Percentiles rank a stretch among this genome's conserved stretches.
Evolutionary conservation across 2,888 invertebrate genomes (phyloP).

Genomic region (Endotricha flammealis): DNA sequence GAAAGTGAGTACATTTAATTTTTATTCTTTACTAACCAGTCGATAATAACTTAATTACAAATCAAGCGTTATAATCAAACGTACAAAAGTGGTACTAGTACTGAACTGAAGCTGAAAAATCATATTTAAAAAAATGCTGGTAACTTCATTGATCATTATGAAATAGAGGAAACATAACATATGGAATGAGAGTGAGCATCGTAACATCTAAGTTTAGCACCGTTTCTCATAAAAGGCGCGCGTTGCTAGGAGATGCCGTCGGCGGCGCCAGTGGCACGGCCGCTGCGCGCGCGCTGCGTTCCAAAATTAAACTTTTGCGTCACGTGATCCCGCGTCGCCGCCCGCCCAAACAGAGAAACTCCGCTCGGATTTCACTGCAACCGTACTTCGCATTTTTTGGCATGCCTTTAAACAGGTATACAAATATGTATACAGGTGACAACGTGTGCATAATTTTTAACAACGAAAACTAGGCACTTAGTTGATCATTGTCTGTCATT

Average conservation of each 20-base stretch:
- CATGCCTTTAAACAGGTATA: conserved; percentile 19
- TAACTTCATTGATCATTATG: neutral
- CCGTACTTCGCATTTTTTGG: conserved; percentile 38
- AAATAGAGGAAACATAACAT: conserved; percentile 27
- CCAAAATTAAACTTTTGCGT: conserved; percentile 66
- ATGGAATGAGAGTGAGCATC: conserved; percentile 35
- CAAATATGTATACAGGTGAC: conserved; percentile 2
- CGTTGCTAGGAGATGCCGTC: conserved; percentile 56
- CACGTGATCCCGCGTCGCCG: conserved; percentile 65
- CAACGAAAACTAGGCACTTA: neutral
- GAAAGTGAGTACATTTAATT: conserved; percentile 86
- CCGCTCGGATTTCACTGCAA: conserved; percentile 70
- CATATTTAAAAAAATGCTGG: conserved; percentile 3
- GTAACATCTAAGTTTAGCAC: conserved; percentile 65
- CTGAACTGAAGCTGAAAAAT: too few species aligned
- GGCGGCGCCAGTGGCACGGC: conserved; percentile 49
- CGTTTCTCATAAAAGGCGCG: conserved; percentile 70
- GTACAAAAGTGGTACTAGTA: neutral
- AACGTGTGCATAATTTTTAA: conserved; percentile 1
- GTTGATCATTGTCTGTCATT: conserved; percentile 44
- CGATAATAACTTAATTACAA: conserved; percentile 1
- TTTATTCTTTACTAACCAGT: conserved; percentile 14
- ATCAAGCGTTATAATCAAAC: neutral
- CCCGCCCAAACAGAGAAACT: conserved; percentile 78
- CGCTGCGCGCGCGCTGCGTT: conserved; percentile 63